Evolutionary conservation across 2,888 invertebrate genomes (phyloP).

Genomic region (Tubulanus polymorphus): DNA sequence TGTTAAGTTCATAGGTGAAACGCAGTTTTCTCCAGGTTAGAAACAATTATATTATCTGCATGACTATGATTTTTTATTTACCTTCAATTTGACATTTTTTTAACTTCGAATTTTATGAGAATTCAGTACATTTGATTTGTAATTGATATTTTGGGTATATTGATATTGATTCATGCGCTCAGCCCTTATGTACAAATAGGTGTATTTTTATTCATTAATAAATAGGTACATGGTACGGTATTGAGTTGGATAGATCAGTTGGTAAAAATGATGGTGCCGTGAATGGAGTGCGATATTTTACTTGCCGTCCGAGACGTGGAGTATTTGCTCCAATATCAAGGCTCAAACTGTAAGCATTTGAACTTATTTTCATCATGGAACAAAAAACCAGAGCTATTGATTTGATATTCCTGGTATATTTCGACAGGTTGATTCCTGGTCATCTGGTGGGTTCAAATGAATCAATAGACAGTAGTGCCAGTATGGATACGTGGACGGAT

Average conservation of each 20-base stretch:
- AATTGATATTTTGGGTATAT: background rate
- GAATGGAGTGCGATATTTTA: slow-evolving; percentile 46
- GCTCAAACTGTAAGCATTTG: slow-evolving; percentile 46
- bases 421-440: too few species aligned
- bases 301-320: slow-evolving; percentile 47
- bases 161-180: background rate
- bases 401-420: too few species aligned
- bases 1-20: slow-evolving; percentile 53
- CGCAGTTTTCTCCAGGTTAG: slow-evolving; percentile 55
- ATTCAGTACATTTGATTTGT: background rate
- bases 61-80: too few species aligned
- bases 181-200: too few species aligned
- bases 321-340: slow-evolving; percentile 51
- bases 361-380: background rate
- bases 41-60: background rate
- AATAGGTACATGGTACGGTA: slow-evolving; percentile 56
- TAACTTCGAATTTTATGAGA: too few species aligned
- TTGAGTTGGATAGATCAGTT: slow-evolving; percentile 50
- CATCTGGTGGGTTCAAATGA: too few species aligned
- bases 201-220: too few species aligned
- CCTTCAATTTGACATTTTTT: too few species aligned
- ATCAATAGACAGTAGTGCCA: too few species aligned
- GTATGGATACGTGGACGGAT: too few species aligned
- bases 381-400: background rate
- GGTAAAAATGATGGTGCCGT: slow-evolving; percentile 53